Evolutionary conservation across 2,797 vertebrate genomes (phyloP).

Genomic region (Microctenopoma steveboyesi): DNA sequence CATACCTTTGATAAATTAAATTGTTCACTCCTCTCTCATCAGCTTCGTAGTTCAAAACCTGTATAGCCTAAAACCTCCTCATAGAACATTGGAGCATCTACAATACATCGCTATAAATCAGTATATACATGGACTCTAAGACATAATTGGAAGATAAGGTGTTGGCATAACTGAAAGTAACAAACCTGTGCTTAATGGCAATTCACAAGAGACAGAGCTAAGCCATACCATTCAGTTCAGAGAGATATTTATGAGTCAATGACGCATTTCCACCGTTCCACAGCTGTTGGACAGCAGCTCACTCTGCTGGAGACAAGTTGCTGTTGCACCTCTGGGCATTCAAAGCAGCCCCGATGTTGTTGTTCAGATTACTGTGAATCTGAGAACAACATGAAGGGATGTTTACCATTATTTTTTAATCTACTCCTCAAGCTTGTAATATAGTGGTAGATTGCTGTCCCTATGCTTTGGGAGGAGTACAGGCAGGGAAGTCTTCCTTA

Average conservation of each 20-base stretch:
- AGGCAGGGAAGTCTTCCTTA: no score
- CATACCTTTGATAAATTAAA: no score
- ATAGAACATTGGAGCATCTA: neutral
- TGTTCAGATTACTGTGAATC: neutral
- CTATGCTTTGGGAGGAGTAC: no score
- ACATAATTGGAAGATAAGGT: neutral
- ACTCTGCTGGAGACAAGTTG: conserved; percentile 59
- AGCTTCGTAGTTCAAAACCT: neutral
- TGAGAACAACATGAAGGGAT: no score
- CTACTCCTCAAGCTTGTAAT: no score
- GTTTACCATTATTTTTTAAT: no score
- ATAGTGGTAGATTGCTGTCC: no score
- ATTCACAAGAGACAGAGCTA: conserved; percentile 26
- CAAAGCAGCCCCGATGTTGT: neutral
- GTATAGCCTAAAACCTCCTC: no score
- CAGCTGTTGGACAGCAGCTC: conserved; percentile 62
- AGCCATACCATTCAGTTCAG: conserved; percentile 20
- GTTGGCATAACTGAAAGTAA: conserved; percentile 16
- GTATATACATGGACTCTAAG: neutral
- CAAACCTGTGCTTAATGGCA: conserved; percentile 10
- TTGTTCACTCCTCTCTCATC: neutral
- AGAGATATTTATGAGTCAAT: conserved; percentile 8
- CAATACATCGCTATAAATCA: neutral
- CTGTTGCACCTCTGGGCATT: conserved; percentile 37
- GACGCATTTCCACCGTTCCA: conserved; percentile 11